Percentiles rank a stretch among this genome's conserved stretches.
Conservation (phyloP, 2,797 vertebrate species). For the Amniataba percoides region DNA sequence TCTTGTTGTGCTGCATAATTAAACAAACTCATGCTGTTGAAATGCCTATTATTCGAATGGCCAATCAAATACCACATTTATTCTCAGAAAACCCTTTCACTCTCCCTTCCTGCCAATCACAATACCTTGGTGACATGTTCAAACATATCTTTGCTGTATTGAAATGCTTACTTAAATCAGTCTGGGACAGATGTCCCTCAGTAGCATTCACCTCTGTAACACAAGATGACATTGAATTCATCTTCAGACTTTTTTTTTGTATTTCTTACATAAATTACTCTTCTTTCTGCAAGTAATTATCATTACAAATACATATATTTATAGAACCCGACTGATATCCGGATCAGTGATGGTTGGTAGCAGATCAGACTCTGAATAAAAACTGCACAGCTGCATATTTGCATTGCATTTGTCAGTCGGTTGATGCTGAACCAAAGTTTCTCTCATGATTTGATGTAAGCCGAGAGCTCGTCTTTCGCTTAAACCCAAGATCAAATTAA, state of each 20-base stretch:
- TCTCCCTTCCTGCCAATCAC: not conserved
- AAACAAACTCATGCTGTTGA: constrained; percentile 2
- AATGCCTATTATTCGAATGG: not conserved
- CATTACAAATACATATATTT: constrained; percentile 43
- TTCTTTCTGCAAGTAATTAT: constrained; percentile 12
- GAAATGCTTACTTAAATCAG: constrained; percentile 1
- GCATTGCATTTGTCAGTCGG: constrained; percentile 8
- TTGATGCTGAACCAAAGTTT: constrained; percentile 22
- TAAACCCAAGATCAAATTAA: constrained; percentile 33
- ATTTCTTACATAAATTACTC: not conserved
- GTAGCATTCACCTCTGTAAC: not conserved
- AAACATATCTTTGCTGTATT: not conserved
- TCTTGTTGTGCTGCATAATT: constrained; percentile 30
- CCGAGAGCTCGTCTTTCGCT: constrained; percentile 10
- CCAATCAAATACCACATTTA: constrained; percentile 4
- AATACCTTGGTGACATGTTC: not conserved
- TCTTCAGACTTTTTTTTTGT: not conserved
- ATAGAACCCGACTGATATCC: constrained; percentile 31
- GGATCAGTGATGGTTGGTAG: constrained; percentile 20
- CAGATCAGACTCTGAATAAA: constrained; percentile 26
- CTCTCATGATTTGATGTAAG: constrained; percentile 21
- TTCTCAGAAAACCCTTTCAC: not conserved
- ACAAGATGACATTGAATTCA: constrained; percentile 5
- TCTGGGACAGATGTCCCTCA: constrained; percentile 2
- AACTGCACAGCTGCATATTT: constrained; percentile 32